A percentile compares a stretch with the other conserved stretches of the same genome.
These are phyloP conservation scores for Halesus radiatus DNA, from an alignment of 1,140 invertebrate species.

Conservation along the genomic window DNA sequence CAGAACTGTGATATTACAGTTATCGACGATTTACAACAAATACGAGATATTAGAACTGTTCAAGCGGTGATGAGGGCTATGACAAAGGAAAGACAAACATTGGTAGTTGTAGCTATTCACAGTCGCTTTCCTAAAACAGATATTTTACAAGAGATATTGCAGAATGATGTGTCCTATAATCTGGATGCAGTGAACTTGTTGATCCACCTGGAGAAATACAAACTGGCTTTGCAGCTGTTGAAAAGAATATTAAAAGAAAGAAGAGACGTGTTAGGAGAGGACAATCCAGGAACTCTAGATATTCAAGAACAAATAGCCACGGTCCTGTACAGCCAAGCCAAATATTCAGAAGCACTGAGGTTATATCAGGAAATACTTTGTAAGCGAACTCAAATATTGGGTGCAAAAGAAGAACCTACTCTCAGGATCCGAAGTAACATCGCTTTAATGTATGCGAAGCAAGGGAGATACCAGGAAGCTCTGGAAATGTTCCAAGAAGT, in stretches of 20 bases:
- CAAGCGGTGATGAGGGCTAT: slow-evolving; percentile 15
- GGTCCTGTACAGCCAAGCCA: not conserved
- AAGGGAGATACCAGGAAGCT: not conserved
- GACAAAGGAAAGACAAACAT: not conserved
- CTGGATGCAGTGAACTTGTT: not conserved
- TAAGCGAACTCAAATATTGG: not conserved
- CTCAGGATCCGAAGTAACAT: not conserved
- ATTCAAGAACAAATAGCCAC: not conserved
- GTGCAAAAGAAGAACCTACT: not conserved
- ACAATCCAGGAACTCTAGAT: not conserved
- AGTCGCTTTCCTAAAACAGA: not conserved
- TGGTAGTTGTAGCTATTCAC: not conserved
- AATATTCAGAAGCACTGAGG: slow-evolving; percentile 11
- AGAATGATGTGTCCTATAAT: not conserved
- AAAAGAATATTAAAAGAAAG: not conserved
- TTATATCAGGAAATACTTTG: not conserved
- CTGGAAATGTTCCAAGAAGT: not conserved
- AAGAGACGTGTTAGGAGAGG: not conserved
- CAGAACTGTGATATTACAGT: not conserved
- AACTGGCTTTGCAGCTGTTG: not conserved
- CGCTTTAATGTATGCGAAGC: not conserved
- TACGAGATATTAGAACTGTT: not conserved
- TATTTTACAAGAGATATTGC: not conserved
- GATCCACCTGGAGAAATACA: not conserved
- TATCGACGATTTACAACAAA: slow-evolving; percentile 2